Percentiles rank a stretch among this genome's conserved stretches.
These are phyloP conservation scores for Chondrosia reniformis DNA, from an alignment of 37 sponge, comb jelly and placozoan genomes.

Conservation along the genomic window DNA sequence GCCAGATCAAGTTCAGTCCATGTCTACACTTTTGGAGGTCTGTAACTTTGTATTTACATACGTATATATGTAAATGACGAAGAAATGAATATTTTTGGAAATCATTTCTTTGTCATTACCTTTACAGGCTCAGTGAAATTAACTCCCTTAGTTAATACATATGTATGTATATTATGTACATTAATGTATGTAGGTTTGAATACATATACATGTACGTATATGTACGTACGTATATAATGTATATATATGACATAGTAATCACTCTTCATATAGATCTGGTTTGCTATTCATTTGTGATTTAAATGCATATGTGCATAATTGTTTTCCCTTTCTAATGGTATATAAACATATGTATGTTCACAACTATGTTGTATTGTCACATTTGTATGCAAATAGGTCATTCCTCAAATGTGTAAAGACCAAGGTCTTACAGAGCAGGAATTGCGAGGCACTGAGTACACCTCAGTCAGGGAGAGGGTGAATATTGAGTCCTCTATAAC, in stretches of 20 bases:
- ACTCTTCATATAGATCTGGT: background rate
- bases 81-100: too few relatives aligned
- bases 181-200: conserved; percentile 16
- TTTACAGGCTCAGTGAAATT: background rate
- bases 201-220: background rate
- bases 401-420: background rate
- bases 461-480: background rate
- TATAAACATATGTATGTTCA: background rate
- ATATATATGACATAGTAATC: background rate
- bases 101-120: too few relatives aligned
- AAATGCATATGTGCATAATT: background rate
- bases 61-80: background rate
- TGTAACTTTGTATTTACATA: background rate
- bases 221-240: background rate
- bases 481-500: conserved; percentile 14
- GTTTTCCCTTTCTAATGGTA: background rate
- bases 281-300: background rate
- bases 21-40: background rate
- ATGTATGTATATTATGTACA: too few relatives aligned
- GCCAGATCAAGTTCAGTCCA: background rate
- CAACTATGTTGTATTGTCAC: background rate
- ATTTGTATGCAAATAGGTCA: background rate
- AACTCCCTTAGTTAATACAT: too few relatives aligned
- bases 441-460: background rate
- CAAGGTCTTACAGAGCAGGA: conserved; percentile 6